phyloP scores from a whole-genome alignment of 2,797 vertebrate genomes.

The Telmatherina bonti region DNA sequence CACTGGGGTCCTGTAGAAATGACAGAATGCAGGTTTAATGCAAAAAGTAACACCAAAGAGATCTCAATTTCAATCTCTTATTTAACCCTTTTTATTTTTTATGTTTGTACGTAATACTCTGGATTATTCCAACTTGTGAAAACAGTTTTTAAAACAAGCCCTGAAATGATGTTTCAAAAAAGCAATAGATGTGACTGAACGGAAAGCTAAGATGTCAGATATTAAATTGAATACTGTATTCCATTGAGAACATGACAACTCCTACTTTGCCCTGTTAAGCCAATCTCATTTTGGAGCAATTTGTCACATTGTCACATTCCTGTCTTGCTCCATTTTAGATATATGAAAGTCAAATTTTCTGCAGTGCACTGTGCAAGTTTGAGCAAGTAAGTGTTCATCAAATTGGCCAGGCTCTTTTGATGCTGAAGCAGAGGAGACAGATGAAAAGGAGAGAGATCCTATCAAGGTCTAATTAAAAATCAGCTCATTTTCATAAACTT shows the following conservation, averaged over 20 bases:
- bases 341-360: constrained; percentile 70
- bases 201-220: constrained; percentile 29
- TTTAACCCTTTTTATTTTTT: too few relatives aligned
- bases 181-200: constrained; percentile 23
- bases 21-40: not conserved
- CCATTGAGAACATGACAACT: constrained; percentile 31
- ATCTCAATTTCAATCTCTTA: not conserved
- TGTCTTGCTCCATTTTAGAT: constrained; percentile 59
- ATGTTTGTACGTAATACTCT: not conserved
- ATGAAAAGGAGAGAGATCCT: constrained; percentile 80
- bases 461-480: constrained; percentile 82
- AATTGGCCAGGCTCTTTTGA: constrained; percentile 73
- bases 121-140: not conserved
- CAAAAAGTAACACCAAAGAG: not conserved
- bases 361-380: constrained; percentile 61
- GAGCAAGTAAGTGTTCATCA: constrained; percentile 73
- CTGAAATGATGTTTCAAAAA: not conserved
- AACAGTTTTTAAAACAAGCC: not conserved
- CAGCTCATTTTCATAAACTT: constrained; percentile 80
- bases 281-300: constrained; percentile 62
- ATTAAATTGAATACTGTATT: constrained; percentile 45
- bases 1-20: not conserved
- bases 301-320: constrained; percentile 62
- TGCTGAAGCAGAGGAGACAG: constrained; percentile 67
- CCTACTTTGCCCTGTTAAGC: constrained; percentile 51